Evolutionary conservation across 1,140 invertebrate genomes (phyloP), one percentile per base, ranked within the genome.

Genomic region (Hormaphis cornu): DNA sequence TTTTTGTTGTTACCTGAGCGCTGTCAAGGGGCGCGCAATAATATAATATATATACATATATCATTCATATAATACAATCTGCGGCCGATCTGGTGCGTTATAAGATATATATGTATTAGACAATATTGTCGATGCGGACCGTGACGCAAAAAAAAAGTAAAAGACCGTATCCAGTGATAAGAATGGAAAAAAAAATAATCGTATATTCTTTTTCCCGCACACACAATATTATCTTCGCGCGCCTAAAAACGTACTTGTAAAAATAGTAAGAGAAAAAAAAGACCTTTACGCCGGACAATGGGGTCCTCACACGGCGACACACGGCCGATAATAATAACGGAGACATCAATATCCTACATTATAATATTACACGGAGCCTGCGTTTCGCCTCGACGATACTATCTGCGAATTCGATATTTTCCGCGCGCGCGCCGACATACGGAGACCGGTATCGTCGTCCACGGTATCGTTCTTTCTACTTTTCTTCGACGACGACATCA

Each of bases 281-380:
- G 61, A 26, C 61, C 61, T 66, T 66, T 66, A 44, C 28, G 44
- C 44, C 44, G 61, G 61, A 66, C 61, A 66, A 66, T 66, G 42
- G 59, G 18, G 35, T 20, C 40, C 42, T 48, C 59, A 63, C 61
- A 50, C 44, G 61, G 22, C 40, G 59, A 63, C 59, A 63, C 61
- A 50, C 44, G 61, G 22, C 61, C 61, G 61, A 66, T 48, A 66
- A 66, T 66, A 46, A 66, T 66, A 66, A 66, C 50, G 61, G 61
- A 66, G 61, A 66, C 61, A 66, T 66, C 61, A 66, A 66, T 58
- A 58, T 58, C 40, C 40, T 58, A 58, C 40, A 33, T 22, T 24
- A 37, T 24, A 56, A 37, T 37, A n/a, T n/a, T n/a, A n/a, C n/a
- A n/a, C n/a, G n/a, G n/a, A n/a, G n/a, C n/a, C n/a, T n/a, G n/a